Conservation (phyloP, 2,888 invertebrate species). For the Brachynemurus nebulosus region DNA sequence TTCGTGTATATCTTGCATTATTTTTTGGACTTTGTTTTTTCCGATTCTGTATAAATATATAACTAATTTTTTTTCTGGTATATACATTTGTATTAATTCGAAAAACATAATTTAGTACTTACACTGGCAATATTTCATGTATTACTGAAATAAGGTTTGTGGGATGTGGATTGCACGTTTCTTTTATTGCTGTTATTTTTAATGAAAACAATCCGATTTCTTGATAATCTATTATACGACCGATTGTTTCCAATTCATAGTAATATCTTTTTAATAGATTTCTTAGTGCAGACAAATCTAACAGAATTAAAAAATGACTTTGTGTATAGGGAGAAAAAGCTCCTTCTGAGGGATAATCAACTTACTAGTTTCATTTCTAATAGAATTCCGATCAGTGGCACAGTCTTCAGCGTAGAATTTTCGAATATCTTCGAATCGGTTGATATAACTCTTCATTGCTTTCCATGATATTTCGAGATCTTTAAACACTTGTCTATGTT, state of each 20-base stretch:
- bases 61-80: too few relatives aligned
- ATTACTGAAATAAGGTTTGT: background rate
- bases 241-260: background rate
- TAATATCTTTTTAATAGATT: background rate
- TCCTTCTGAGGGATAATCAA: background rate
- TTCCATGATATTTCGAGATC: slow-evolving; percentile 46
- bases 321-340: background rate
- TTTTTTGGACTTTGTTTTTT: slow-evolving; percentile 36
- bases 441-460: slow-evolving; percentile 45
- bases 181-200: slow-evolving; percentile 1
- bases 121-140: slow-evolving; percentile 1
- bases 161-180: background rate
- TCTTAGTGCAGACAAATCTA: background rate
- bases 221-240: background rate
- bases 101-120: background rate
- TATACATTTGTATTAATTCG: background rate
- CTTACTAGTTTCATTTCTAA: background rate
- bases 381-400: slow-evolving; percentile 33
- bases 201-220: background rate
- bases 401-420: slow-evolving; percentile 57
- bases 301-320: background rate
- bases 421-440: slow-evolving; percentile 49
- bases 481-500: slow-evolving; percentile 42
- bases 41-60: slow-evolving; percentile 57
- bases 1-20: slow-evolving; percentile 45